Conservation (phyloP, 2,888 invertebrate species). For the Orchestes rusci region DNA sequence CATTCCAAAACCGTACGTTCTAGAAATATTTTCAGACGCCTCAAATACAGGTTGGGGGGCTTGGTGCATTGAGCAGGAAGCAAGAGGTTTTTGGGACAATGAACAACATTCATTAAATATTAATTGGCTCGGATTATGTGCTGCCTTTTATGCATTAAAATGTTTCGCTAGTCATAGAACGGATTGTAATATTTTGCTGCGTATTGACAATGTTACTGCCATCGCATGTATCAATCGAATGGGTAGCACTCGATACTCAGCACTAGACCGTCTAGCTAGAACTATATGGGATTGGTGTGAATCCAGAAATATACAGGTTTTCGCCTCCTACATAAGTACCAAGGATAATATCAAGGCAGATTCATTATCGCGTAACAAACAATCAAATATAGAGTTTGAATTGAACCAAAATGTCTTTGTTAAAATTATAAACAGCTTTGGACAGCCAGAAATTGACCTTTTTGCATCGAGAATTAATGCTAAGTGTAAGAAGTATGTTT, state of each 20-base stretch:
- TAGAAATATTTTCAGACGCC: constrained; percentile 3
- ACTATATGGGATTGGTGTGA: constrained; percentile 1
- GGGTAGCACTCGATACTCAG: background rate
- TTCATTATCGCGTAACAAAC: background rate
- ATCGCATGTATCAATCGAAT: constrained; percentile 2
- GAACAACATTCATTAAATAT: background rate
- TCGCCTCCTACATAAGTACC: constrained; percentile 5
- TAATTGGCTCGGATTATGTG: background rate
- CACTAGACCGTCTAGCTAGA: background rate
- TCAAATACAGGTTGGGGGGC: constrained; percentile 3
- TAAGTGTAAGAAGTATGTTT: no score
- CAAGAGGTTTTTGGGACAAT: constrained; percentile 3
- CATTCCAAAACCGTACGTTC: background rate
- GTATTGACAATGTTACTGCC: constrained; percentile 1
- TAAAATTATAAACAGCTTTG: no score
- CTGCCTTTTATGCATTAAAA: constrained; percentile 6
- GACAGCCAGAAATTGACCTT: no score
- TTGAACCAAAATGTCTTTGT: no score
- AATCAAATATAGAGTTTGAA: background rate
- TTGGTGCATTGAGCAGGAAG: background rate
- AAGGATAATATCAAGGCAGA: background rate
- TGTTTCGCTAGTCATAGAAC: background rate
- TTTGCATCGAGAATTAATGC: no score
- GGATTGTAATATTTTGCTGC: background rate
- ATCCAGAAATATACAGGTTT: background rate